Percentiles rank a stretch among this genome's conserved stretches.
These are phyloP conservation scores for Sericinus montela DNA, from an alignment of 2,888 invertebrate species.

Conservation along the genomic window DNA sequence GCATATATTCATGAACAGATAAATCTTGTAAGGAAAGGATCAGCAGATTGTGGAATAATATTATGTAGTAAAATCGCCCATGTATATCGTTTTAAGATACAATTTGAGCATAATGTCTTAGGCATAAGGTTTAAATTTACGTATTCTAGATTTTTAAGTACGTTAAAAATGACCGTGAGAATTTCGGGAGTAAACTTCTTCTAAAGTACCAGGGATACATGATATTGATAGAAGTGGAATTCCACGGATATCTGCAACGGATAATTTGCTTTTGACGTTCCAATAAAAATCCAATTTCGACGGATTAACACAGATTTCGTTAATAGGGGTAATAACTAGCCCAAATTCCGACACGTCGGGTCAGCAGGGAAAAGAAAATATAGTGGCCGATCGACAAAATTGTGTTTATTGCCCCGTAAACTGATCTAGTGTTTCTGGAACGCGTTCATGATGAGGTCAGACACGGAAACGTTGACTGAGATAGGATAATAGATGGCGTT, in stretches of 20 bases:
- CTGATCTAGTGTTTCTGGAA: constrained; percentile 1
- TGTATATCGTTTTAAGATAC: constrained; percentile 1
- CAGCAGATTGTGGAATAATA: constrained; percentile 42
- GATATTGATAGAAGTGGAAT: constrained; percentile 36
- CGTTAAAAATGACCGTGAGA: constrained; percentile 72
- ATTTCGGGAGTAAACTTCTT: constrained; percentile 77
- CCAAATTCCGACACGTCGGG: constrained; percentile 2
- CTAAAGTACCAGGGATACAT: constrained; percentile 62
- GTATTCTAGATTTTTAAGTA: constrained; percentile 36
- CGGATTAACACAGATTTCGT: constrained; percentile 5
- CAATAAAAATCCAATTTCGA: constrained; percentile 2
- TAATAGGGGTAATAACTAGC: constrained; percentile 4
- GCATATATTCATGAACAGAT: constrained; percentile 34
- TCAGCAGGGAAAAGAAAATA: constrained; percentile 1
- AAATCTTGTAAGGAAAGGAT: constrained; percentile 41
- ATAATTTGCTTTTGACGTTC: background rate
- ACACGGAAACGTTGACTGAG: constrained; percentile 2
- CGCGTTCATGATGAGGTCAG: constrained; percentile 16
- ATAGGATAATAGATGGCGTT: constrained; percentile 8
- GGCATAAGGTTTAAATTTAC: constrained; percentile 27
- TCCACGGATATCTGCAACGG: constrained; percentile 30
- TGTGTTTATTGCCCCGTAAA: constrained; percentile 18
- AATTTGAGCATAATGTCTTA: constrained; percentile 27
- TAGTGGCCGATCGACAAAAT: constrained; percentile 16
- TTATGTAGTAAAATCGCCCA: constrained; percentile 30